Conservation (phyloP, 2,888 invertebrate genomes). For the Gastrophysa polygoni region DNA sequence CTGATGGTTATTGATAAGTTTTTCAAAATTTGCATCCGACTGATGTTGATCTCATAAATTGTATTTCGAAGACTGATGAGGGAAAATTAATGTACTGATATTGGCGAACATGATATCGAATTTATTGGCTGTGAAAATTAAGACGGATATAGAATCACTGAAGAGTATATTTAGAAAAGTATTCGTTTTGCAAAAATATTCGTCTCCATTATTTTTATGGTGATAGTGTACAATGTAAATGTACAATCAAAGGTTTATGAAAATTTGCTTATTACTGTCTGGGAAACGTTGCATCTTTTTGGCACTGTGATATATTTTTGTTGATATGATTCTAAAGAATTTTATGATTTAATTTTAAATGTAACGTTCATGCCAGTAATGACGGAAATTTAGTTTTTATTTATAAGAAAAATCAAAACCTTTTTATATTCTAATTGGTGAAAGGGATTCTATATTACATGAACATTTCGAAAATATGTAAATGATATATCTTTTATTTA, state of each 20-base stretch:
- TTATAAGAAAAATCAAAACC: slow-evolving; percentile 40
- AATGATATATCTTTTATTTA: slow-evolving; percentile 41
- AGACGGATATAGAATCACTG: slow-evolving; percentile 15
- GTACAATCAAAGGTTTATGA: neutral
- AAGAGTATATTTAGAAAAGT: slow-evolving; percentile 22
- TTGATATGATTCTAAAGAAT: slow-evolving; percentile 46
- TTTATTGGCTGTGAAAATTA: slow-evolving; percentile 29
- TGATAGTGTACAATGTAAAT: slow-evolving; percentile 1
- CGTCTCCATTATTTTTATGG: slow-evolving; percentile 30
- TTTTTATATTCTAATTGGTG: slow-evolving; percentile 49
- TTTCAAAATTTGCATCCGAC: no score
- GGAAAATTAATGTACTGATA: no score
- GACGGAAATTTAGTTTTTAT: slow-evolving; percentile 25
- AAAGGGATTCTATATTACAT: slow-evolving; percentile 46
- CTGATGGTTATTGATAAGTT: no score
- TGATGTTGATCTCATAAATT: no score
- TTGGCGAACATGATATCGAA: no score
- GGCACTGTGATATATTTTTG: slow-evolving; percentile 55
- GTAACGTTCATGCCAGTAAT: slow-evolving; percentile 40
- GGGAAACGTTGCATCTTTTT: slow-evolving; percentile 41
- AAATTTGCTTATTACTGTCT: slow-evolving; percentile 35
- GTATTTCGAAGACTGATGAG: no score
- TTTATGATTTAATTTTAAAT: slow-evolving; percentile 38
- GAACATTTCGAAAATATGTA: slow-evolving; percentile 38
- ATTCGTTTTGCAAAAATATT: slow-evolving; percentile 9